Conservation (phyloP, 2,797 vertebrate genomes). For the Esox lucius region DNA sequence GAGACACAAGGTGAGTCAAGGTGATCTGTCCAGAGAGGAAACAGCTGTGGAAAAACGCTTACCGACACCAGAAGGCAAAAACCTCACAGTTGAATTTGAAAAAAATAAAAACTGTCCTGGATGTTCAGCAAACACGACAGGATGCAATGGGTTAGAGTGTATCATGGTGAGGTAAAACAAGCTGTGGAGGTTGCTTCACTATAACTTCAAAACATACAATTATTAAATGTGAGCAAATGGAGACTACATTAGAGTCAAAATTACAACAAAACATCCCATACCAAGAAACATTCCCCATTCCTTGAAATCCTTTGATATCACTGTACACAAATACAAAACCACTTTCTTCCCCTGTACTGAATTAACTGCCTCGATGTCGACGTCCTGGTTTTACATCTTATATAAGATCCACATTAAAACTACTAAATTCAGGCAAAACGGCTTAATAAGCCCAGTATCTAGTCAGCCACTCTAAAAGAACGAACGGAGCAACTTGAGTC, state of each 20-base stretch:
- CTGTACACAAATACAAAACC: not conserved
- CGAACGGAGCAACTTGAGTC: not conserved
- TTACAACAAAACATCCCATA: not conserved
- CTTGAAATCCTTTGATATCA: not conserved
- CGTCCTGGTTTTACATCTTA: not conserved
- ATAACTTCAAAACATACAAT: not conserved
- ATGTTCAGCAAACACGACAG: constrained; percentile 16
- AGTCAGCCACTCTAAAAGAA: not conserved
- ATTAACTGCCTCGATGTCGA: not conserved
- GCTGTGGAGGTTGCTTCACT: not conserved
- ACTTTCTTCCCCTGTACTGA: not conserved
- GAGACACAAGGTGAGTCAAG: not conserved
- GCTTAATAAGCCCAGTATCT: not conserved
- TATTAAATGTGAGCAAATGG: not conserved
- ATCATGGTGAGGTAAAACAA: not conserved
- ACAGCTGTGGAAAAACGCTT: constrained; percentile 6
- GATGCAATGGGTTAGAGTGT: not conserved
- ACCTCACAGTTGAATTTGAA: constrained; percentile 25
- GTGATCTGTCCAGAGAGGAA: constrained; percentile 17
- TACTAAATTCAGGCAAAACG: not conserved
- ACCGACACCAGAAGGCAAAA: constrained; percentile 19
- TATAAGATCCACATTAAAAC: not conserved
- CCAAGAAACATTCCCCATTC: not conserved
- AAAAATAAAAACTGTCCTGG: not conserved
- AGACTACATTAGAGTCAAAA: not conserved